Evolutionary conservation across 2,113 vertebrate genomes (phyloP).

Genomic region (Prolemur simus): DNA sequence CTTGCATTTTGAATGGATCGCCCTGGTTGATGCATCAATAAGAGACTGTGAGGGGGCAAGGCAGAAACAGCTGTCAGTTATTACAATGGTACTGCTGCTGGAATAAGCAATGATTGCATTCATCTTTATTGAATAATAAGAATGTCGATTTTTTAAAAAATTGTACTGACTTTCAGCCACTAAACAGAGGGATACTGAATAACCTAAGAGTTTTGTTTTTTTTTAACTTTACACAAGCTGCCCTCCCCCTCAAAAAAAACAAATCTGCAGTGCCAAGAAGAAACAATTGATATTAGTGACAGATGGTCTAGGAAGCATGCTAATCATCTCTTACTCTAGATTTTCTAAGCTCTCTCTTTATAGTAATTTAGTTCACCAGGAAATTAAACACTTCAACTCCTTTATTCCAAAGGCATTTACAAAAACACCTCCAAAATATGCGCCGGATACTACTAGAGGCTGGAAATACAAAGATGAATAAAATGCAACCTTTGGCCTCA

Average conservation of each 20-base stretch:
- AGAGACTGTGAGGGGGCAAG: not conserved
- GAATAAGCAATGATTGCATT: not conserved
- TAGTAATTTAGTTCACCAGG: not conserved
- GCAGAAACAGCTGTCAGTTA: not conserved
- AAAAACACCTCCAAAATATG: not conserved
- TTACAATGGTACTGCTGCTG: not conserved
- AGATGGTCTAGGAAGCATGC: conserved; percentile 50
- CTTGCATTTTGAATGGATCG: not conserved
- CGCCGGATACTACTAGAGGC: not conserved
- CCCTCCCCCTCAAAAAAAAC: not conserved
- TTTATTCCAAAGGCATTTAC: conserved; percentile 42
- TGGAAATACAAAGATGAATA: not conserved
- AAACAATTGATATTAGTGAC: conserved; percentile 54
- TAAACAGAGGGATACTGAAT: not conserved
- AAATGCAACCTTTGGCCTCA: not conserved
- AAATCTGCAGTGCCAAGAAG: conserved; percentile 32
- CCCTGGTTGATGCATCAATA: not conserved
- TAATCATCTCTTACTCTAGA: conserved; percentile 41
- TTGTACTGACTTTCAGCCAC: not conserved
- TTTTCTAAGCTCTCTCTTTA: conserved; percentile 36
- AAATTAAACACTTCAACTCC: conserved; percentile 48
- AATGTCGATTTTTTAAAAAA: not conserved
- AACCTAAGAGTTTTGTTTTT: not conserved
- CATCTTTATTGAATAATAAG: not conserved
- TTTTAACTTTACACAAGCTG: conserved; percentile 35